phyloP scores from a whole-genome alignment of 2,888 invertebrate genomes.

The Gerris lacustris region DNA sequence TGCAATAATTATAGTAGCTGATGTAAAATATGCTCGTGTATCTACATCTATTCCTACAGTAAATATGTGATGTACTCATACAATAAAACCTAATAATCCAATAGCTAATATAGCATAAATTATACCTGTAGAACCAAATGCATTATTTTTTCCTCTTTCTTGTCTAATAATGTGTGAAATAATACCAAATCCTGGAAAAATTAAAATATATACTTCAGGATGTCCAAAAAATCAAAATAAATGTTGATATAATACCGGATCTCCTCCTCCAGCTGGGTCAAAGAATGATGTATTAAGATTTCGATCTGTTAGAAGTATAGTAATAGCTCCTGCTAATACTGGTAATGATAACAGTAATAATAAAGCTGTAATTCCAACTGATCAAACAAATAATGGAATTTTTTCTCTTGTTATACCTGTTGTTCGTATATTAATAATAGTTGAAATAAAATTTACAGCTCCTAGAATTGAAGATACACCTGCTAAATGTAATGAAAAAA shows the following conservation, averaged over 20 bases:
- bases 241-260: constrained; percentile 69
- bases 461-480: constrained; percentile 62
- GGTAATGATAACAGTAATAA: constrained; percentile 56
- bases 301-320: constrained; percentile 64
- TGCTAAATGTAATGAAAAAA: constrained; percentile 64
- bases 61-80: constrained; percentile 33
- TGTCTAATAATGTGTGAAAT: constrained; percentile 64
- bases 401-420: constrained; percentile 48
- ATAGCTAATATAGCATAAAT: constrained; percentile 75
- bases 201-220: constrained; percentile 76
- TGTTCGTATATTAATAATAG: constrained; percentile 58
- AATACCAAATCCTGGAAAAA: constrained; percentile 70
- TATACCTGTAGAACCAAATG: constrained; percentile 60
- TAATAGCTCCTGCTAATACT: constrained; percentile 66
- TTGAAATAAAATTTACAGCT: constrained; percentile 67
- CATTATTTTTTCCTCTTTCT: constrained; percentile 62
- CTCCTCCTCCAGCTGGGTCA: constrained; percentile 66
- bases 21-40: no score
- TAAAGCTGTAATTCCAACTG: constrained; percentile 50
- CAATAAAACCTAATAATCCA: constrained; percentile 70
- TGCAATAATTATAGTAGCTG: no score
- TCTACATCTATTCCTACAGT: constrained; percentile 45
- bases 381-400: constrained; percentile 61
- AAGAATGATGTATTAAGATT: constrained; percentile 72
- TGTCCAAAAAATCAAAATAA: constrained; percentile 82